These are phyloP conservation scores for Elachura formosa DNA, from an alignment of 2,113 vertebrate species.

Conservation along the genomic window DNA sequence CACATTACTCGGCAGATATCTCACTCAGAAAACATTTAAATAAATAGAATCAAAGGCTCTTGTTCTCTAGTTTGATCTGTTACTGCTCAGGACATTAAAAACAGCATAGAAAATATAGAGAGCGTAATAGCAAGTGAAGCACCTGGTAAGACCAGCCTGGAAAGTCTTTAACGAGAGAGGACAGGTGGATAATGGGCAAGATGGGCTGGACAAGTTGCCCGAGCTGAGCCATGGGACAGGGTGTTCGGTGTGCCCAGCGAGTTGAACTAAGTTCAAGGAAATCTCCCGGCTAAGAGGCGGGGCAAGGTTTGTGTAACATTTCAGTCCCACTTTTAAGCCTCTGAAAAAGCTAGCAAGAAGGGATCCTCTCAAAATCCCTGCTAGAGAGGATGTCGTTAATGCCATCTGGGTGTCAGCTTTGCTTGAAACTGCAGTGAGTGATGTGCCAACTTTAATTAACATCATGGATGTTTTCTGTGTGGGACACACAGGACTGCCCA, in stretches of 20 bases:
- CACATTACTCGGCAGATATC: not conserved
- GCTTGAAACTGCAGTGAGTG: not conserved
- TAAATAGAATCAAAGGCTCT: not conserved
- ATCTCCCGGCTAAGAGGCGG: not conserved
- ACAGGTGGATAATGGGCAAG: not conserved
- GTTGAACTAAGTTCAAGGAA: not conserved
- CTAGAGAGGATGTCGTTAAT: not conserved
- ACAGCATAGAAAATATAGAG: not conserved
- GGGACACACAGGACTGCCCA: not conserved
- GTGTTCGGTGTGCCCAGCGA: accelerated
- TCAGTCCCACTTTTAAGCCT: not conserved
- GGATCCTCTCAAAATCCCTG: not conserved
- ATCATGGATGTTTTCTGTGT: not conserved
- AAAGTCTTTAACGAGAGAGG: not conserved
- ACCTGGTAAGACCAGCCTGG: not conserved
- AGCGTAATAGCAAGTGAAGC: not conserved
- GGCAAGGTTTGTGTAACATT: not conserved
- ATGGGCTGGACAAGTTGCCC: not conserved
- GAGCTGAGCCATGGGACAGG: accelerated
- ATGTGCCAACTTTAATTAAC: not conserved
- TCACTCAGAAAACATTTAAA: not conserved
- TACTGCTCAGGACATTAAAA: not conserved
- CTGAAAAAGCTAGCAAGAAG: not conserved
- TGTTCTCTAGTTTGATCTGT: not conserved
- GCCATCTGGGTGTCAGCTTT: not conserved